phyloP scores from a whole-genome alignment of 2,797 vertebrate species.

The Cyprinodon diabolis region DNA sequence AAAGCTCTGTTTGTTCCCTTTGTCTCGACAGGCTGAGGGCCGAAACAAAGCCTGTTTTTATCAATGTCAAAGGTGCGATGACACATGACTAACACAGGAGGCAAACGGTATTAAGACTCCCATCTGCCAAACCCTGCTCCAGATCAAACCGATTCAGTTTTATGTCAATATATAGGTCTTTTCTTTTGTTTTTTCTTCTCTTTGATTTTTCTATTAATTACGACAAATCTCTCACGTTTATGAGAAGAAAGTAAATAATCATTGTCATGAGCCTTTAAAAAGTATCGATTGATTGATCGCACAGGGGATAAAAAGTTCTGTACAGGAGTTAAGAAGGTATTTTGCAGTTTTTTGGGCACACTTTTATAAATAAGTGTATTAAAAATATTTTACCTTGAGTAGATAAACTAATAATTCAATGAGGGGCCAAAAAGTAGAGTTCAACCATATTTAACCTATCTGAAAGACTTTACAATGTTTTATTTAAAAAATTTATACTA shows the following conservation, averaged over 20 bases:
- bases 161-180: neutral
- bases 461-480: too few relatives aligned
- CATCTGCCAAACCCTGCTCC: constrained; percentile 61
- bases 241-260: neutral
- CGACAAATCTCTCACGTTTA: neutral
- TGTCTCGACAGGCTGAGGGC: constrained; percentile 60
- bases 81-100: constrained; percentile 76
- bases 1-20: constrained; percentile 72
- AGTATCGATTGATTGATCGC: neutral
- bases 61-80: constrained; percentile 72
- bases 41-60: constrained; percentile 71
- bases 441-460: too few relatives aligned
- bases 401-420: neutral
- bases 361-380: neutral
- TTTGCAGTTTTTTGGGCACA: neutral
- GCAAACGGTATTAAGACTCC: constrained; percentile 63
- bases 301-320: neutral
- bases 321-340: neutral
- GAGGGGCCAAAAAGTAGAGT: too few relatives aligned
- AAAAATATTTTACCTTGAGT: neutral
- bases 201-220: neutral
- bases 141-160: constrained; percentile 45
- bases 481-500: too few relatives aligned
- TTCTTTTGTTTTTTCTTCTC: neutral
- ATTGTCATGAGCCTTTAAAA: neutral